A percentile compares a stretch with the other conserved stretches of the same genome.
Evolutionary conservation across 2,113 vertebrate species (phyloP).

Genomic region (Dunckerocampus dactyliophorus): DNA sequence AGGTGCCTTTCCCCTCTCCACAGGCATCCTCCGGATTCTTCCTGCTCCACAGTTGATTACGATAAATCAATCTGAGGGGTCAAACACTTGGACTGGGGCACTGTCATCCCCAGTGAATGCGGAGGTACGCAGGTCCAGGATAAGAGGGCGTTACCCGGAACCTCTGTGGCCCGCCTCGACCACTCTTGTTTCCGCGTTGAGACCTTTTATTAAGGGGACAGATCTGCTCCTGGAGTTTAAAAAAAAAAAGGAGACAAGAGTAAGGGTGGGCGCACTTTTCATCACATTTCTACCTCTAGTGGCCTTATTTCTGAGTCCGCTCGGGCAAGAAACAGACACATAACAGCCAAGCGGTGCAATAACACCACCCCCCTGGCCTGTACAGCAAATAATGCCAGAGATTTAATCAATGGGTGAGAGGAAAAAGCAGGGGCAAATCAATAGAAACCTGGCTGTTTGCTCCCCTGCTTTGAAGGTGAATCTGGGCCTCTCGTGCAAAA

Average conservation of each 20-base stretch:
- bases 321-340: conserved; percentile 47
- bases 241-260: conserved; percentile 9
- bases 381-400: conserved; percentile 64
- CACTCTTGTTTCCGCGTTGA: conserved; percentile 53
- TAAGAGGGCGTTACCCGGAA: conserved; percentile 50
- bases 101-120: conserved; percentile 55
- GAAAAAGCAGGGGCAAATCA: conserved; percentile 66
- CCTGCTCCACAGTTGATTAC: conserved; percentile 71
- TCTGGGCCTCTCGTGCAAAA: conserved; percentile 58
- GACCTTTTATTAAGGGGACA: conserved; percentile 65
- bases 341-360: conserved; percentile 59
- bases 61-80: conserved; percentile 75
- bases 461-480: conserved; percentile 64
- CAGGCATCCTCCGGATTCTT: conserved; percentile 65
- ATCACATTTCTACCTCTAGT: conserved; percentile 49
- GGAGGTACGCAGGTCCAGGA: conserved; percentile 39
- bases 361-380: conserved; percentile 45
- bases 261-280: conserved; percentile 34
- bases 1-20: conserved; percentile 73
- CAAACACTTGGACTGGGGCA: conserved; percentile 63
- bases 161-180: conserved; percentile 42
- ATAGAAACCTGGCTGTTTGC: conserved; percentile 64
- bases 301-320: conserved; percentile 46
- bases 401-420: conserved; percentile 70
- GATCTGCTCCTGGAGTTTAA: conserved; percentile 38